phyloP scores from a whole-genome alignment of 1,140 invertebrate species.

The Stratiolaelaps scimitus region DNA sequence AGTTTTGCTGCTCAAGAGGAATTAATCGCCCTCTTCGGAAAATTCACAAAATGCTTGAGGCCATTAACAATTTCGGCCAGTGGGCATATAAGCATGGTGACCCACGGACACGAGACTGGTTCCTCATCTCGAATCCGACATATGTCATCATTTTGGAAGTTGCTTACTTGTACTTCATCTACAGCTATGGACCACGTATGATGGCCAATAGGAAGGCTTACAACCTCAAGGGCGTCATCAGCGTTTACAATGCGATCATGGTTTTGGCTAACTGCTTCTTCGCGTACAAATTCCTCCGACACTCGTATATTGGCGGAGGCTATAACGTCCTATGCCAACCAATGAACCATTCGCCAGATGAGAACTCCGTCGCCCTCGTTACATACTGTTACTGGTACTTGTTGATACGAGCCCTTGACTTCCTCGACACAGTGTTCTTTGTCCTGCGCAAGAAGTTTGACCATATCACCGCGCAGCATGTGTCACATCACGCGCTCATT shows the following conservation, averaged over 20 bases:
- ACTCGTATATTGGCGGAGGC: slow-evolving; percentile 29
- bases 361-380: slow-evolving; percentile 21
- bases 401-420: slow-evolving; percentile 82
- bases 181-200: slow-evolving; percentile 54
- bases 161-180: slow-evolving; percentile 35
- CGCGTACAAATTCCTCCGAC: slow-evolving; percentile 33
- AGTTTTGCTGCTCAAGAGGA: too few relatives aligned
- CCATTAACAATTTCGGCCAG: not conserved
- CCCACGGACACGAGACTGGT: slow-evolving; percentile 6
- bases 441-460: slow-evolving; percentile 73
- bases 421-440: slow-evolving; percentile 82
- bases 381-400: slow-evolving; percentile 60
- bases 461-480: slow-evolving; percentile 74
- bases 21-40: not conserved
- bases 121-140: slow-evolving; percentile 16
- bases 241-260: slow-evolving; percentile 74
- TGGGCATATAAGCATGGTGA: slow-evolving; percentile 7
- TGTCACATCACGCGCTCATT: slow-evolving; percentile 65
- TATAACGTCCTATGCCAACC: slow-evolving; percentile 30
- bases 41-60: not conserved
- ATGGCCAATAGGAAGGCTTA: slow-evolving; percentile 70
- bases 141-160: slow-evolving; percentile 22
- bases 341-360: slow-evolving; percentile 5
- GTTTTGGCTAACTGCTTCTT: slow-evolving; percentile 34
- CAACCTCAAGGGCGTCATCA: slow-evolving; percentile 58